These are phyloP conservation scores for Synanthedon tipuliformis DNA, from an alignment of 2,888 invertebrate genomes.

Conservation along the genomic window DNA sequence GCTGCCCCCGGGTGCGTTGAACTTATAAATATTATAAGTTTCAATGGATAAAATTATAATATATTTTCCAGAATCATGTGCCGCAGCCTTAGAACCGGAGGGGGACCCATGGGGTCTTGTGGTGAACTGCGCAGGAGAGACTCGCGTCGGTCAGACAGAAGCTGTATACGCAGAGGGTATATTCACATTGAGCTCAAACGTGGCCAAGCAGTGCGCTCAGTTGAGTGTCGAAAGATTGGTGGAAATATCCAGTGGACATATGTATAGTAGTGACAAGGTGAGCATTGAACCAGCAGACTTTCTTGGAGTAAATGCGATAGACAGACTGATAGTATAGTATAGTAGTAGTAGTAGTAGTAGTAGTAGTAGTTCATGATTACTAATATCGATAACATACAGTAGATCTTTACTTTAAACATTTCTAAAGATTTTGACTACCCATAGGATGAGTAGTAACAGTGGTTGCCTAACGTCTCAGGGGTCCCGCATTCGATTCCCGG, in stretches of 20 bases:
- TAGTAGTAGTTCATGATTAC: too few relatives aligned
- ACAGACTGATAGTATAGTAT: background rate
- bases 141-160: conserved; percentile 88
- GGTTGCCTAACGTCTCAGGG: too few relatives aligned
- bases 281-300: background rate
- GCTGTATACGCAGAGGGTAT: conserved; percentile 93
- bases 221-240: conserved; percentile 78
- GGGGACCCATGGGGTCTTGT: conserved; percentile 78
- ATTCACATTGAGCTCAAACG: conserved; percentile 83
- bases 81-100: conserved; percentile 76
- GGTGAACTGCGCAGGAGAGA: conserved; percentile 93
- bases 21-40: too few relatives aligned
- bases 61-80: conserved; percentile 78
- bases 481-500: too few relatives aligned
- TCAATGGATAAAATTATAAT: too few relatives aligned
- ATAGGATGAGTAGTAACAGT: too few relatives aligned
- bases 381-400: too few relatives aligned
- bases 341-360: too few relatives aligned
- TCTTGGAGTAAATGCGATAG: background rate
- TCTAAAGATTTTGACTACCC: too few relatives aligned
- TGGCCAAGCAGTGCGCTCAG: conserved; percentile 81
- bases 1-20: too few relatives aligned
- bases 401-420: too few relatives aligned
- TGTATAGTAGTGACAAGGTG: conserved; percentile 84
- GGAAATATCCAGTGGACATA: conserved; percentile 87